Evolutionary conservation across 2,888 invertebrate species (phyloP).

Genomic region (Muscina levida): DNA sequence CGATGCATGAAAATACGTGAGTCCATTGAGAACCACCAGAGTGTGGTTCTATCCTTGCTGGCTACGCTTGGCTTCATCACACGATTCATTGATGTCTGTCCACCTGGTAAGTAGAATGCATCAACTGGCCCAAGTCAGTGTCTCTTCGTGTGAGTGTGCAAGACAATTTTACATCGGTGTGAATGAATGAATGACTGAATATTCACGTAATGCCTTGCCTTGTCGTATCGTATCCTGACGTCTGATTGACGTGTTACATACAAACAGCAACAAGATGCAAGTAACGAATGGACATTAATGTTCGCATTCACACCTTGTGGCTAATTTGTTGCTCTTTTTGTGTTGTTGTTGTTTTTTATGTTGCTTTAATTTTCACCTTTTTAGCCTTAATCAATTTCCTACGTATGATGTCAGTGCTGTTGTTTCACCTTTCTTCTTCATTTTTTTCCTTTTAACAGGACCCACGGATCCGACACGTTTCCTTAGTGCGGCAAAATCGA

Average conservation of each 20-base stretch:
- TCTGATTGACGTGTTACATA: constrained; percentile 23
- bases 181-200: constrained; percentile 4
- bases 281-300: constrained; percentile 41
- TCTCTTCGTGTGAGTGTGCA: background rate
- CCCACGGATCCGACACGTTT: constrained; percentile 78
- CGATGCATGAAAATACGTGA: constrained; percentile 86
- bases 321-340: constrained; percentile 58
- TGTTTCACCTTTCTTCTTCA: constrained; percentile 41
- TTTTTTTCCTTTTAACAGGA: constrained; percentile 69
- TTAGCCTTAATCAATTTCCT: constrained; percentile 29
- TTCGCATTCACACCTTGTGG: constrained; percentile 64
- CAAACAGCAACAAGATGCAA: constrained; percentile 7
- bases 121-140: background rate
- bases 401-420: constrained; percentile 28
- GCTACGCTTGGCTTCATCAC: constrained; percentile 79
- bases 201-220: constrained; percentile 19
- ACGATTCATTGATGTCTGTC: constrained; percentile 79
- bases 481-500: constrained; percentile 77
- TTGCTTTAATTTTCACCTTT: constrained; percentile 58
- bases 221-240: constrained; percentile 18
- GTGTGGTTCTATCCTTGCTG: constrained; percentile 78
- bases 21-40: constrained; percentile 81
- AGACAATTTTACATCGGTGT: background rate
- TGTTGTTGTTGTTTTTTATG: constrained; percentile 24
- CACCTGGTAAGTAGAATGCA: constrained; percentile 74